Base-by-base conservation (phyloP, 2,113 vertebrate species). In the Panurus biarmicus region DNA sequence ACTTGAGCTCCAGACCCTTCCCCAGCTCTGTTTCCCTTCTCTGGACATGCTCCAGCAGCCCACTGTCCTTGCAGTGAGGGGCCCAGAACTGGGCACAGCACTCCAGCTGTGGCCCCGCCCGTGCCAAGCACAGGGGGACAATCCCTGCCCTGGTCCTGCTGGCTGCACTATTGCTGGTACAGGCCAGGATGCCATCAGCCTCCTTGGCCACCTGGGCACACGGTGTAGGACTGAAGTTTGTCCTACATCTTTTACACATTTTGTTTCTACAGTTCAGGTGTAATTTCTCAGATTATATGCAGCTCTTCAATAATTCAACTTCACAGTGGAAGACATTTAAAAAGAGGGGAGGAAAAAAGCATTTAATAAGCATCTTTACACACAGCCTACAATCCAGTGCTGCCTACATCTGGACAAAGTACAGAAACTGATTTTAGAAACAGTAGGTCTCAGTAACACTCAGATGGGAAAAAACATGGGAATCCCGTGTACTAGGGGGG, bases 21-120 rank as follows among this genome's bases (percentile, higher is more conserved):
- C 0, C n/a, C 47, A 77, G n/a, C n/a, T 45, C 38, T 0, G 0
- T 0, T 51, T 15, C n/a, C 10, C 24, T 61, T 40, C 23, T 70
- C 38, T n/a, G 38, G 8, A 20, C 15, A 11, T 2, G 0, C 11
- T 60, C 47, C 54, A 15, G 10, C 5, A 1, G 47, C n/a, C 9
- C 56, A 20, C 0, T 8, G 28, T 50, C 36, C 42, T 8, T 10
- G 47, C 2, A 8, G 12, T 38, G 47, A 53, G 47, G 21, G 7
- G 28, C 42, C 35, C 51, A 69, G 53, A 60, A 19, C 16, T 28
- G 54, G 11, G 6, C 62, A 76, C 18, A 26, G 62, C 2, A 9
- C 1, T 51, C 4, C 0, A 75, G 54, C 9, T 33, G 53, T 2
- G 25, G 8, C 53, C 36, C 45, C 20, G 2, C 3, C 42, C 24